Evolutionary conservation across 2,113 vertebrate species (phyloP).

Genomic region (Ceuthmochares aereus): DNA sequence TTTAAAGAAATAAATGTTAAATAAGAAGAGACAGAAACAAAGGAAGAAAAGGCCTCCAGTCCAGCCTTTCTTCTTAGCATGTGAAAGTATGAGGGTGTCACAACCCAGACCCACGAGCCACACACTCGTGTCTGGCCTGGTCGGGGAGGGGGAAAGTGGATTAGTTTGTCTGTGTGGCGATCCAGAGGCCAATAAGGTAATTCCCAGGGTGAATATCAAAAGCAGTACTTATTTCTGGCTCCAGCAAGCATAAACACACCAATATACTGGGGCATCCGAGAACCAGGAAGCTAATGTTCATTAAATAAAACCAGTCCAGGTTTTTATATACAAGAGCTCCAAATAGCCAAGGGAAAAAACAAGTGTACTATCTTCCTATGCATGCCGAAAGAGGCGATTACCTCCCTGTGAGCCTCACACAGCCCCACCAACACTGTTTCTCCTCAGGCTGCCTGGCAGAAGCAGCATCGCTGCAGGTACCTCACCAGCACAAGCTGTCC

Average conservation of each 20-base stretch:
- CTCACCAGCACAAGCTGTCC: not conserved
- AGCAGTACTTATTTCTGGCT: too few relatives aligned
- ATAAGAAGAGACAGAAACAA: not conserved
- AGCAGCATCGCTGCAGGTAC: not conserved
- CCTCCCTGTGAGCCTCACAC: not conserved
- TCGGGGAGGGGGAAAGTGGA: too few relatives aligned
- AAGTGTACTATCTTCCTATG: not conserved
- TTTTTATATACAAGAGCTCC: not conserved
- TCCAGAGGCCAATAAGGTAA: too few relatives aligned
- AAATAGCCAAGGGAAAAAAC: not conserved
- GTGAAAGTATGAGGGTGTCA: slow-evolving; percentile 19
- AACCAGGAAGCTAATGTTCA: not conserved
- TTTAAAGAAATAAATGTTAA: not conserved
- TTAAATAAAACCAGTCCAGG: not conserved
- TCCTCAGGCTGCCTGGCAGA: not conserved
- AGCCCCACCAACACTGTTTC: accelerated
- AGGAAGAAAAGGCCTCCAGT: not conserved
- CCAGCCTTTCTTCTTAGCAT: not conserved
- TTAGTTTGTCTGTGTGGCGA: too few relatives aligned
- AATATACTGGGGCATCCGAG: not conserved
- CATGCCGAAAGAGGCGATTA: not conserved
- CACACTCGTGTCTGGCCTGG: too few relatives aligned
- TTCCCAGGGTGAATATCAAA: too few relatives aligned
- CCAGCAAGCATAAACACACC: too few relatives aligned
- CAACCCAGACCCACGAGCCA: too few relatives aligned